Evolutionary conservation across 2,888 invertebrate genomes (phyloP).

Genomic region (Suillia variegata): DNA sequence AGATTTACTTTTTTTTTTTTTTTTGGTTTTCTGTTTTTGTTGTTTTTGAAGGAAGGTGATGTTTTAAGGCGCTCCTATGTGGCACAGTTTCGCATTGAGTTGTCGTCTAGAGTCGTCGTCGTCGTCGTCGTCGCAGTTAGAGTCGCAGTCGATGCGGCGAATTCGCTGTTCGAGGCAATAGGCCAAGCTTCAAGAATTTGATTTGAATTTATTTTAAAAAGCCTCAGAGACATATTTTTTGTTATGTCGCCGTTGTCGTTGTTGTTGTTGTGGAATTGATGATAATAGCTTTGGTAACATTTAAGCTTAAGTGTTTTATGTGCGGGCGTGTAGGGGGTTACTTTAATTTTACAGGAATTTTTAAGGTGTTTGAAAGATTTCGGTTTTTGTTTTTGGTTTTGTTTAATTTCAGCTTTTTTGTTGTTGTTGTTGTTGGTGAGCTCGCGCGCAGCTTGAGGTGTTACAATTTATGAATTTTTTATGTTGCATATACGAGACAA

Average conservation of each 20-base stretch:
- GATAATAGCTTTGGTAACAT: conserved; percentile 45
- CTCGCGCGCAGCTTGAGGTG: conserved; percentile 4
- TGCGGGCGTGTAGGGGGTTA: neutral
- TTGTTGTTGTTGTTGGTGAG: neutral
- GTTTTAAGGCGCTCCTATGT: conserved; percentile 36
- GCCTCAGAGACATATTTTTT: conserved; percentile 24
- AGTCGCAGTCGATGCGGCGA: too few relatives aligned
- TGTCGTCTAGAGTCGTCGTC: conserved; percentile 18
- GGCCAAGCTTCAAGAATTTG: conserved; percentile 24
- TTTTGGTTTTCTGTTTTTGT: neutral
- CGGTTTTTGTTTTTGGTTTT: too few relatives aligned
- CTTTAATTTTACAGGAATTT: neutral
- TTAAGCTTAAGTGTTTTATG: conserved; percentile 21
- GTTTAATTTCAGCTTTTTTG: too few relatives aligned
- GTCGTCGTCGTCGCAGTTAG: too few relatives aligned
- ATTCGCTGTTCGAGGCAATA: conserved; percentile 21
- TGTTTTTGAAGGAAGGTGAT: neutral
- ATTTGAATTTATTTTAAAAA: conserved; percentile 39
- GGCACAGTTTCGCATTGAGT: conserved; percentile 37
- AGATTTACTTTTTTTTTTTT: too few relatives aligned
- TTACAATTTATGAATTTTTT: conserved; percentile 14
- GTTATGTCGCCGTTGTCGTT: conserved; percentile 12
- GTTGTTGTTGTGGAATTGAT: conserved; percentile 21
- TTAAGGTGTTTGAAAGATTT: neutral
- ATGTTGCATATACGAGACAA: neutral